phyloP scores from a whole-genome alignment of 2,113 vertebrate genomes.

The Eurystomus gularis region DNA sequence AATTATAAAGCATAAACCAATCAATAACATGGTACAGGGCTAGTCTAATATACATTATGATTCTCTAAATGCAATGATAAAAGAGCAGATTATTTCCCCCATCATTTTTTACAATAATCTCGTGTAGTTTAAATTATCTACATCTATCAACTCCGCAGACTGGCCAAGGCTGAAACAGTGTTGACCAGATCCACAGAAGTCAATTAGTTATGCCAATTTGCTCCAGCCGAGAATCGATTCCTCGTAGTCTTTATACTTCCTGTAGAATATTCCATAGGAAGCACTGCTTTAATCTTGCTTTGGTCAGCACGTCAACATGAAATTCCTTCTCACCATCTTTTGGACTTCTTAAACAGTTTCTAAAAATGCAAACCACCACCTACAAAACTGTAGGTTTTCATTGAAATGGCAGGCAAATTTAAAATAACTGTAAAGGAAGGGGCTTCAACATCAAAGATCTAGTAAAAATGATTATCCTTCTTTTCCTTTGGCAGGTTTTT shows the following conservation, averaged over 20 bases:
- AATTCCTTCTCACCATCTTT: background rate
- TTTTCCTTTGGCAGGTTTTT: background rate
- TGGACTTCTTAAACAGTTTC: background rate
- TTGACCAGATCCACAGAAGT: slow-evolving; percentile 47
- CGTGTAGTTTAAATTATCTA: slow-evolving; percentile 28
- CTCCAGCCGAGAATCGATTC: slow-evolving; percentile 48
- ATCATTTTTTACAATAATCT: slow-evolving; percentile 23
- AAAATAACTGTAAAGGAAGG: background rate
- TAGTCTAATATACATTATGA: background rate
- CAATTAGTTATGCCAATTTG: slow-evolving; percentile 60
- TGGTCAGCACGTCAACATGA: background rate
- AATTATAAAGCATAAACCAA: background rate
- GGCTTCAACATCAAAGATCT: background rate
- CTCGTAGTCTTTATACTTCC: background rate
- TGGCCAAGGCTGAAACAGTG: background rate
- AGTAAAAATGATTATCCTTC: background rate
- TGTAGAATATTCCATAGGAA: slow-evolving; percentile 36
- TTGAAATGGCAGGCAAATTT: background rate
- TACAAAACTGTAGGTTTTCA: background rate
- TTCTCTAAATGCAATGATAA: slow-evolving; percentile 5
- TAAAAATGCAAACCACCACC: background rate
- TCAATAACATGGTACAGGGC: background rate
- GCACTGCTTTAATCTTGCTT: background rate
- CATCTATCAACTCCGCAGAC: slow-evolving; percentile 15
- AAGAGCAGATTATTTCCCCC: background rate